Evolutionary conservation across 2,113 vertebrate species (phyloP).

Genomic region (Callaeas wilsoni): DNA sequence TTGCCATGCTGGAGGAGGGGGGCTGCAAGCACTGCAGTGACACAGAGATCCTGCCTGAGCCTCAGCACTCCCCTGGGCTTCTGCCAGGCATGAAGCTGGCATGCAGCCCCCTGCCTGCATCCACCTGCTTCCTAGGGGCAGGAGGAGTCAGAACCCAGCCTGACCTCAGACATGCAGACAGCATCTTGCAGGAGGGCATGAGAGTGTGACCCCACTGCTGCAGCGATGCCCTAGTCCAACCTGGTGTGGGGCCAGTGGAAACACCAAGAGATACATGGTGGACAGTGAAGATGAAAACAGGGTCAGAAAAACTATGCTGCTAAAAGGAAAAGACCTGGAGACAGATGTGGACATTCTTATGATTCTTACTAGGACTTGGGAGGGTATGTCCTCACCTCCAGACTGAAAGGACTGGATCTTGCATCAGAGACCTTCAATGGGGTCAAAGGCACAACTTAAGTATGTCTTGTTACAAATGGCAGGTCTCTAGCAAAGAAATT

Average conservation of each 20-base stretch:
- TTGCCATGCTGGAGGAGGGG: neutral
- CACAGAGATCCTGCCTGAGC: neutral
- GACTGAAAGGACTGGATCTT: neutral
- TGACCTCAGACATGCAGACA: neutral
- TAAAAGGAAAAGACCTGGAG: neutral
- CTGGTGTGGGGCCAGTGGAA: neutral
- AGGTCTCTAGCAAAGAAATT: neutral
- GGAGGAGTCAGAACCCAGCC: neutral
- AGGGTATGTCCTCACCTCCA: neutral
- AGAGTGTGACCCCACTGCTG: neutral
- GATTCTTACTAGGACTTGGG: neutral
- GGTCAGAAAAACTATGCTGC: neutral
- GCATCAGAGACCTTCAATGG: neutral
- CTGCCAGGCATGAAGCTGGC: neutral
- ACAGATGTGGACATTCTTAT: neutral
- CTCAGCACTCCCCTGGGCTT: neutral
- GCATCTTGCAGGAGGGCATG: neutral
- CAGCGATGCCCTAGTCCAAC: neutral
- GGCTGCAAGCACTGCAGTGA: neutral
- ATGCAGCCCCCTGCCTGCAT: neutral
- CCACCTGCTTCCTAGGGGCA: rapidly evolving
- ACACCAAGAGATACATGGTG: neutral
- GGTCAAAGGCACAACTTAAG: neutral
- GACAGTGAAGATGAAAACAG: neutral
- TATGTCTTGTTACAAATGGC: neutral